Evolutionary conservation across 2,797 vertebrate genomes (phyloP), one percentile per base, ranked within the genome.

Genomic region (Pantherophis vulpinus): DNA sequence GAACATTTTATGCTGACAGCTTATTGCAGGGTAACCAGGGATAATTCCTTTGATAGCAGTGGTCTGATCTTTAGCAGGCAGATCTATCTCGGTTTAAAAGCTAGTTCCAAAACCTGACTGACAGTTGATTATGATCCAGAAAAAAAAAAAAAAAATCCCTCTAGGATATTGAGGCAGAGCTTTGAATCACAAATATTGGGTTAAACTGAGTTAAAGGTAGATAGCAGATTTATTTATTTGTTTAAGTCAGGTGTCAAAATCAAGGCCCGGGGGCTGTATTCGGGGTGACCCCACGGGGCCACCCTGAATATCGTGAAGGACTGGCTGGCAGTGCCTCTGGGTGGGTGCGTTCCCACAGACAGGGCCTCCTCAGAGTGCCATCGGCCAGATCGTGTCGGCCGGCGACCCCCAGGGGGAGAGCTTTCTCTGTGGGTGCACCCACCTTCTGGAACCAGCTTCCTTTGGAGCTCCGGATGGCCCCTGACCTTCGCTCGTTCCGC

Each of bases 31-130:
- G 14, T 11, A 18, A 83, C 0, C 79, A 51, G 83, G 87, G 54
- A 42, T 58, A 55, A 91, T 93, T 87, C 61, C 63, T 87, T 90
- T 83, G 58, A 90, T 93, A 70, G 47, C 27, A n/a, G 51, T 29
- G 87, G 59, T 47, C 37, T 66, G 60, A 63, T 66, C 51, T 27
- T 93, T 9, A 83, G 58, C 51, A 90, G 60, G 13, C 18, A 8
- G 29, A 55, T 55, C 83, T 55, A 25, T 56, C 63, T 86, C 5
- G 23, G 27, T 83, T 12, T 59, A 91, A 47, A 91, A 59, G 70
- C 1, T 27, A 60, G 25, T 86, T 59, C 37, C 14, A 14, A 59
- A 60, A 56, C 27, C 29, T 60, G 12, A 56, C 20, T 25, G 66
- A 90, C 90, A 42, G 11, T 66, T 12, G 42, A 51, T n/a, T 54